A percentile compares a stretch with the other conserved stretches of the same genome.
phyloP scores from a whole-genome alignment of 2,113 vertebrate genomes.

The Ciconia boyciana region DNA sequence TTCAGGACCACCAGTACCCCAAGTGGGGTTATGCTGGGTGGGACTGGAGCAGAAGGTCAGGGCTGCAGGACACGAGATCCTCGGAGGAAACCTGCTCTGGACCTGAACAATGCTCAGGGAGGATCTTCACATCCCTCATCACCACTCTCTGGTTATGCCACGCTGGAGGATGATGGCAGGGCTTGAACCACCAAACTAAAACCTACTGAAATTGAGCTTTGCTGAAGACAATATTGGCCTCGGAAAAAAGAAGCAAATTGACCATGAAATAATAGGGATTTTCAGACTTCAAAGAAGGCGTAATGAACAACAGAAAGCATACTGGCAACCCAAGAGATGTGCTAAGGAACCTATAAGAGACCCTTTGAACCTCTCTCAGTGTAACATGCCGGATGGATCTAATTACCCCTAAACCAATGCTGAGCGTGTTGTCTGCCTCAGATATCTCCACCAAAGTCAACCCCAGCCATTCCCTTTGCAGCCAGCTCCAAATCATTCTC shows the following conservation, averaged over 20 bases:
- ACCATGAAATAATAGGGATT: constrained; percentile 45
- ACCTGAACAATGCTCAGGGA: not conserved
- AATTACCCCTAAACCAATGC: not conserved
- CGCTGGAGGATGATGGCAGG: not conserved
- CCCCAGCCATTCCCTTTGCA: constrained; percentile 7
- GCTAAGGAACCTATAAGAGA: not conserved
- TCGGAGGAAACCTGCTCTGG: not conserved
- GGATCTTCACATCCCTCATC: rapidly evolving
- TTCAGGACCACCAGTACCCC: not conserved
- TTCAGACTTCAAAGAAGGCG: constrained; percentile 36
- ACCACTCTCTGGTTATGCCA: not conserved
- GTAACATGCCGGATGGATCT: not conserved
- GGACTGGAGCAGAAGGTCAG: not conserved
- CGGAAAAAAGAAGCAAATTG: not conserved
- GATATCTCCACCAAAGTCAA: not conserved
- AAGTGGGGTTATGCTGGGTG: not conserved
- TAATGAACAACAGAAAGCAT: constrained; percentile 32
- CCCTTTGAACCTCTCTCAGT: not conserved
- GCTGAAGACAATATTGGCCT: not conserved
- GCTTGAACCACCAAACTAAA: not conserved
- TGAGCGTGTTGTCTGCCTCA: not conserved
- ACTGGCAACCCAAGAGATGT: constrained; percentile 7
- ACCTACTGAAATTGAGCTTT: not conserved
- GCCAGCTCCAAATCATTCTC: not conserved
- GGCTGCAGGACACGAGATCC: not conserved